Conservation (phyloP, 2,797 vertebrate species). For the Micropoecilia bifurca region DNA sequence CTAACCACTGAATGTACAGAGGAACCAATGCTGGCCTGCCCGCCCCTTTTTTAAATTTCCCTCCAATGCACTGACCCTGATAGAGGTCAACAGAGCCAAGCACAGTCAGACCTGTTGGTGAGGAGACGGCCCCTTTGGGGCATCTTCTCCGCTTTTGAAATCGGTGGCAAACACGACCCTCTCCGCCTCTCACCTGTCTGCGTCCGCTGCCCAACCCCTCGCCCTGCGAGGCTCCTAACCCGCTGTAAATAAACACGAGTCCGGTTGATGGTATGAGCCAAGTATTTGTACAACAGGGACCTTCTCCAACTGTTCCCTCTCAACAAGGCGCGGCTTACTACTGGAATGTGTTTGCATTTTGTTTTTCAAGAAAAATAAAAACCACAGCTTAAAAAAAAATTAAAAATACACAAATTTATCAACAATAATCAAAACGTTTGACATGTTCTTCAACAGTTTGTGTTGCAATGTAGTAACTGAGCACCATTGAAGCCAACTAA, state of each 20-base stretch:
- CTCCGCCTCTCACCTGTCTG: constrained; percentile 38
- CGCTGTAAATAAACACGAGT: constrained; percentile 80
- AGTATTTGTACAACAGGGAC: constrained; percentile 78
- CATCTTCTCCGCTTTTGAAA: constrained; percentile 41
- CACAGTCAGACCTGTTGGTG: constrained; percentile 58
- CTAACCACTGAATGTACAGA: constrained; percentile 81
- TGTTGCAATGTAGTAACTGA: constrained; percentile 86
- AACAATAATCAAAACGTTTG: constrained; percentile 56
- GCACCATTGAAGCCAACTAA: constrained; percentile 86
- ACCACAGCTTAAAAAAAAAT: constrained; percentile 56
- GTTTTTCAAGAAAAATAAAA: constrained; percentile 80
- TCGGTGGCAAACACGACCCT: constrained; percentile 51
- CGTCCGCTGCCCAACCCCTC: constrained; percentile 26
- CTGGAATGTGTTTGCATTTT: constrained; percentile 87
- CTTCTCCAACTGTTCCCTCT: constrained; percentile 72
- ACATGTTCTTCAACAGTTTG: constrained; percentile 80
- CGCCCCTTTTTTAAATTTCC: constrained; percentile 45
- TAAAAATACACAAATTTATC: constrained; percentile 42
- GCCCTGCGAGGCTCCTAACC: constrained; percentile 53
- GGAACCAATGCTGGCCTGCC: constrained; percentile 67
- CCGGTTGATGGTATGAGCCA: constrained; percentile 79
- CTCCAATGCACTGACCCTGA: constrained; percentile 71
- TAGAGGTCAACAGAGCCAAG: constrained; percentile 70
- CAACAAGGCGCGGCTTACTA: constrained; percentile 80
- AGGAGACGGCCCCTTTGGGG: constrained; percentile 51